Evolutionary conservation across 2,888 invertebrate species (phyloP).

Genomic region (Ecdyonurus torrentis): DNA sequence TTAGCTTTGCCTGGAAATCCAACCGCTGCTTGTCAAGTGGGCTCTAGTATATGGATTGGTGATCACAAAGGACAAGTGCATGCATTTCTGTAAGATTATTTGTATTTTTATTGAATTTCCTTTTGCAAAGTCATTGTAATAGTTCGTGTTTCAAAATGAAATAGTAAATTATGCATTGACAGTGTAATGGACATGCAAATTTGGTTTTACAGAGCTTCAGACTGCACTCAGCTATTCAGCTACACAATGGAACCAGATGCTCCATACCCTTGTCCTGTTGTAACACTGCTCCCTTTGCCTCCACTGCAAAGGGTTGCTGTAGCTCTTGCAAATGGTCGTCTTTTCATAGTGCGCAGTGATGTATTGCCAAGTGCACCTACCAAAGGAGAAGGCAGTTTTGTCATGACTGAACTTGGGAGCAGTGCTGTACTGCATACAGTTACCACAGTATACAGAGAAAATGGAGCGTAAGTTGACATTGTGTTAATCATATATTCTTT

Average conservation of each 20-base stretch:
- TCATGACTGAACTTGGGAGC: constrained; percentile 58
- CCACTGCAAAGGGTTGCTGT: constrained; percentile 59
- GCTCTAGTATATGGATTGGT: constrained; percentile 72
- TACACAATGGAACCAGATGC: constrained; percentile 51
- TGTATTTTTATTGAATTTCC: too few relatives aligned
- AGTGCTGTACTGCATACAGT: constrained; percentile 50
- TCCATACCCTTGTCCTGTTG: constrained; percentile 37
- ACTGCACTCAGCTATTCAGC: constrained; percentile 39
- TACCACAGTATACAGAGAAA: constrained; percentile 35
- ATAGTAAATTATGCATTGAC: too few relatives aligned
- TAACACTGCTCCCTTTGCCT: constrained; percentile 48
- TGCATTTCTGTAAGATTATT: constrained; percentile 54
- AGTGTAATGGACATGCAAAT: too few relatives aligned
- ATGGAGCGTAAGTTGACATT: constrained; percentile 24
- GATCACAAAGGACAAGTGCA: constrained; percentile 74
- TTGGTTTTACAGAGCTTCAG: constrained; percentile 33
- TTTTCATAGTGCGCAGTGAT: constrained; percentile 52
- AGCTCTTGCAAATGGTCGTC: constrained; percentile 56
- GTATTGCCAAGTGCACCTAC: constrained; percentile 39
- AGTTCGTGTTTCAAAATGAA: too few relatives aligned
- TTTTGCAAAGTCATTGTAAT: too few relatives aligned
- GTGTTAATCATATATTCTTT: too few relatives aligned
- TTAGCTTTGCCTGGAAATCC: constrained; percentile 25
- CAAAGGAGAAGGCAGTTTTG: constrained; percentile 55
- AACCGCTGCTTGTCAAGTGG: constrained; percentile 54